A percentile compares a stretch with the other conserved stretches of the same genome.
Evolutionary conservation across 1,140 invertebrate genomes (phyloP).

Genomic region (Lasaia peninsularis): DNA sequence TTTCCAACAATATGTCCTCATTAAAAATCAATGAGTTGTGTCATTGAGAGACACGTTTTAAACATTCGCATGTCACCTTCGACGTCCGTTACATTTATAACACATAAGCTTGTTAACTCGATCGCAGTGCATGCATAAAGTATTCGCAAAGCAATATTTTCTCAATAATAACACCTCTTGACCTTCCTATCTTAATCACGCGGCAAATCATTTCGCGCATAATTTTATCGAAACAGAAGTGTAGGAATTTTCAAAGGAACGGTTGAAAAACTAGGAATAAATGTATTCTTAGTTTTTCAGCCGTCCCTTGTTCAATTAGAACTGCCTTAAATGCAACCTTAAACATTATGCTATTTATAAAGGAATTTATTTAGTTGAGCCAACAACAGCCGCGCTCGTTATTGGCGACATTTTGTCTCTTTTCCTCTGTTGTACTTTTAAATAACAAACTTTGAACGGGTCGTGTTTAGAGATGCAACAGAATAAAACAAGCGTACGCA

Average conservation of each 20-base stretch:
- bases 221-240: background rate
- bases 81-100: background rate
- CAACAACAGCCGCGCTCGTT: too few relatives aligned
- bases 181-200: background rate
- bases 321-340: too few relatives aligned
- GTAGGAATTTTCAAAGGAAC: background rate
- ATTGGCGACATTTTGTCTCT: too few relatives aligned
- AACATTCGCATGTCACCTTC: slow-evolving; percentile 5
- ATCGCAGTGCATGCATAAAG: slow-evolving; percentile 9
- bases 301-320: too few relatives aligned
- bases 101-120: slow-evolving; percentile 5
- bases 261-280: too few relatives aligned
- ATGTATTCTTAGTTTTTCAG: too few relatives aligned
- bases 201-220: background rate
- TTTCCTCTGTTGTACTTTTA: too few relatives aligned
- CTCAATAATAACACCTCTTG: background rate
- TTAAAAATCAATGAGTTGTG: background rate
- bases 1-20: background rate
- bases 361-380: too few relatives aligned
- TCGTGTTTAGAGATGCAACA: too few relatives aligned
- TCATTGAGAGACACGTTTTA: background rate
- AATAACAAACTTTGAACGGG: too few relatives aligned
- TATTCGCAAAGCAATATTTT: slow-evolving; percentile 11
- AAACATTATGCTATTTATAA: too few relatives aligned
- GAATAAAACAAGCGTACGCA: too few relatives aligned